Evolutionary conservation across 92 coral and sea anemone genomes (phyloP), one percentile per base, ranked within the genome.

Genomic region (Diadumene lineata): DNA sequence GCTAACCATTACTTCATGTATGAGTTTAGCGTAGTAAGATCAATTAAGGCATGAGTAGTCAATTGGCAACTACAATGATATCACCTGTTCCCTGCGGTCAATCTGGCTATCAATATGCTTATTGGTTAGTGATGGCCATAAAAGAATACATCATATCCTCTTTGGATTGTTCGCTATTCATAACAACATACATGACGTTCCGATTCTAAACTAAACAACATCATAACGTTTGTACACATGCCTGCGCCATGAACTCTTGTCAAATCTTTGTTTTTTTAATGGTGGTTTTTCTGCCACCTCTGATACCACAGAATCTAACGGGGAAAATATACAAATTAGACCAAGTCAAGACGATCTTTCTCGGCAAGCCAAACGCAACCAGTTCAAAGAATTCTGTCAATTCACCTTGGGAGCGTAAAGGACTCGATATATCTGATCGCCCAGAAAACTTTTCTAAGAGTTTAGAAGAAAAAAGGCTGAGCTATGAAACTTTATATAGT

Each of bases 401-500:
- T 18, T 50, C 57, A 2, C 70, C 83, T 11, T 79, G 83, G 76
- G 57, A 53, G 8, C 34, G 67, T 38, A 32, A 66, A 21, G 70
- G 64, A 50, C 62, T 62, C 18, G 28, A 67, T 18, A 56, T 66
- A 1, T 8, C 43, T 28, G 67, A 43, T 6, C 1, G 8, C 17
- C 69, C 73, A 8, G 70, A 77, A 30, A 46, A 62, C 43, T 30
- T 66, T 22, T 66, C 73, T 21, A 60, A 60, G 23, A 60, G 65
- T 60, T 7, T 60, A 13, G 31, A 22, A 23, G 32, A 23, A 18
- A 60, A 60, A 34, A 62, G 82, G 16, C 85, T 81, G 0, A 85
- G 79, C 66, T 84, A 84, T 64, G 97, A 87, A 67, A 87, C 88
- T 18, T 68, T 91, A 15, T 84, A 90, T 90, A 43, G 68, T 34